Evolutionary conservation across 2,888 invertebrate species (phyloP).

Genomic region (Diarsia rubi): DNA sequence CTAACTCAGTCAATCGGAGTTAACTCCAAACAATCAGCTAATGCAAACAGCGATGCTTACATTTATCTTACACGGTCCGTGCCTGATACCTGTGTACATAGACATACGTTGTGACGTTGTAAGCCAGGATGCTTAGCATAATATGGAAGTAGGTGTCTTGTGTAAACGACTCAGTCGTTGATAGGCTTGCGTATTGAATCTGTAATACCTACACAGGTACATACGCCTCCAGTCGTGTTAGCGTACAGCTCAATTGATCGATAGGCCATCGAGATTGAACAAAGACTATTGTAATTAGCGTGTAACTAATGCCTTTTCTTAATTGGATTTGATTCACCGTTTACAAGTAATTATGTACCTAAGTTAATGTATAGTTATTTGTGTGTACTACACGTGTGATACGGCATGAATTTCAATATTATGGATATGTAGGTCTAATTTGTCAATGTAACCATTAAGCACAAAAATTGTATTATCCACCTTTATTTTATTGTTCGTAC

Average conservation of each 20-base stretch:
- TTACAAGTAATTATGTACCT: constrained; percentile 19
- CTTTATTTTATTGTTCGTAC: not conserved
- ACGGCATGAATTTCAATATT: not conserved
- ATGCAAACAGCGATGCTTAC: constrained; percentile 75
- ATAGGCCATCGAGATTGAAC: constrained; percentile 44
- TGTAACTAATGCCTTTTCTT: constrained; percentile 52
- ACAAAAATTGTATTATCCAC: not conserved
- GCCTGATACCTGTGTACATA: constrained; percentile 59
- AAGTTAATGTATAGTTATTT: not conserved
- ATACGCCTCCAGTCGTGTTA: constrained; percentile 20
- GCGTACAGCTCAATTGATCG: constrained; percentile 41
- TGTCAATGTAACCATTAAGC: not conserved
- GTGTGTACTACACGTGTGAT: not conserved
- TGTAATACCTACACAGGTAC: constrained; percentile 60
- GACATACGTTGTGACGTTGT: constrained; percentile 55
- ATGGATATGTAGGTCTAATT: not conserved
- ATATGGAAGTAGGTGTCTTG: constrained; percentile 69
- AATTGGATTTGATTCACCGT: constrained; percentile 38
- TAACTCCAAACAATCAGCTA: constrained; percentile 81
- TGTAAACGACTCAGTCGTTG: constrained; percentile 72
- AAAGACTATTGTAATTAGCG: constrained; percentile 57
- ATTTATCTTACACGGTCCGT: constrained; percentile 59
- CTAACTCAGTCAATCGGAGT: constrained; percentile 74
- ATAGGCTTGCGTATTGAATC: constrained; percentile 71
- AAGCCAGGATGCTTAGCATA: constrained; percentile 69